Evolutionary conservation across 2,797 vertebrate species (phyloP).

Genomic region (Lepus oiostolus): DNA sequence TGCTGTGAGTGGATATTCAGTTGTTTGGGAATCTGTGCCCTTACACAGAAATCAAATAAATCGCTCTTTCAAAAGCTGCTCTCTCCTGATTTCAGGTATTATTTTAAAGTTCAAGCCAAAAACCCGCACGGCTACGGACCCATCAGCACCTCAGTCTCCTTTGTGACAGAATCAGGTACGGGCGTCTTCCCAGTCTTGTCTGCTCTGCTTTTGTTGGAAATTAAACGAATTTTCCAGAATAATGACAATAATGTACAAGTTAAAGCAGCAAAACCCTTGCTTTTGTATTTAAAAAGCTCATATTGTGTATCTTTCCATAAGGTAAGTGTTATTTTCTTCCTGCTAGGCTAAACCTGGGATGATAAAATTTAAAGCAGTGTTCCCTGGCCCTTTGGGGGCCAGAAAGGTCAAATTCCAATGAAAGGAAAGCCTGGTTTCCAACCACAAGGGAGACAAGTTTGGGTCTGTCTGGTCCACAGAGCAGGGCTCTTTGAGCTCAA

Average conservation of each 20-base stretch:
- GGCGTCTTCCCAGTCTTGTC: neutral
- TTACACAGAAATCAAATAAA: neutral
- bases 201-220: slow-evolving; percentile 67
- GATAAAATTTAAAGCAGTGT: neutral
- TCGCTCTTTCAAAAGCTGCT: slow-evolving; percentile 28
- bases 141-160: slow-evolving; percentile 94
- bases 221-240: neutral
- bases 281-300: neutral
- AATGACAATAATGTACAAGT: neutral
- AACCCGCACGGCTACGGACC: slow-evolving; percentile 97
- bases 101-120: slow-evolving; percentile 98
- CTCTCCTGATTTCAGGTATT: slow-evolving; percentile 92
- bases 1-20: neutral
- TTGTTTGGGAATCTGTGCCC: neutral
- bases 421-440: slow-evolving; percentile 44
- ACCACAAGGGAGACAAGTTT: slow-evolving; percentile 49
- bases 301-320: neutral
- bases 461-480: slow-evolving; percentile 58
- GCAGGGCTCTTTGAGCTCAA: slow-evolving; percentile 65
- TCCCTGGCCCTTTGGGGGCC: neutral
- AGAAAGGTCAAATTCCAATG: slow-evolving; percentile 66
- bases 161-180: slow-evolving; percentile 98
- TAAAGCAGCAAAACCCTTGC: neutral
- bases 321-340: neutral
- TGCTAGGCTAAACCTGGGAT: neutral